These are phyloP conservation scores for Lagopus muta DNA, from an alignment of 2,113 vertebrate species.

Conservation along the genomic window DNA sequence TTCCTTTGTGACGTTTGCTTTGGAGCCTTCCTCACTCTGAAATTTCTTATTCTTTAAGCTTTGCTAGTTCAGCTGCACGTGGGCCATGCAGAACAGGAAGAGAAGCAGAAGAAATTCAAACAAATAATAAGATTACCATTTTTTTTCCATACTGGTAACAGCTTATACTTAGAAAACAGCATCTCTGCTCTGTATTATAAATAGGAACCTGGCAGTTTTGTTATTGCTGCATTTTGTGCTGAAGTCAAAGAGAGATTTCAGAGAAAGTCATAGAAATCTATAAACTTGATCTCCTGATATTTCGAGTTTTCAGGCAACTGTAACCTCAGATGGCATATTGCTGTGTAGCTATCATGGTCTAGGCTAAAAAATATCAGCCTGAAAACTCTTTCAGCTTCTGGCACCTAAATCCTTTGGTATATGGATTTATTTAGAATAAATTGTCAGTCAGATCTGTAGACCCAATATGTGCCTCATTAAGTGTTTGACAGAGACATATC, in stretches of 20 bases:
- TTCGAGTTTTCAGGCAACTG: conserved; percentile 6
- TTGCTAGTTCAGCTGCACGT: background rate
- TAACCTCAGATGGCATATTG: conserved; percentile 30
- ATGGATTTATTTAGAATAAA: conserved; percentile 65
- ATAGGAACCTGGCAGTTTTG: background rate
- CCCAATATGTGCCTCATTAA: conserved; percentile 72
- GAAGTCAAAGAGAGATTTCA: background rate
- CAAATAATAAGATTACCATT: background rate
- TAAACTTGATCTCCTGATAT: conserved; percentile 11
- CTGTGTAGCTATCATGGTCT: conserved; percentile 47
- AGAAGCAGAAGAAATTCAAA: conserved; percentile 17
- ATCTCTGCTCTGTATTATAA: background rate
- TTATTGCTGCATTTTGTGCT: background rate
- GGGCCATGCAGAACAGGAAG: background rate
- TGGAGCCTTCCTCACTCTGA: background rate
- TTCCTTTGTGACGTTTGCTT: rapidly evolving
- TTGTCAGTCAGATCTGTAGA: conserved; percentile 68
- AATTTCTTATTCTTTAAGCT: background rate
- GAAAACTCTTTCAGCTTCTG: conserved; percentile 63
- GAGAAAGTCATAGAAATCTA: background rate
- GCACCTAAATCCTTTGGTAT: conserved; percentile 65
- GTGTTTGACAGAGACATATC: conserved; percentile 52
- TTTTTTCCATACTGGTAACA: background rate
- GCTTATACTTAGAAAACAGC: conserved; percentile 35
- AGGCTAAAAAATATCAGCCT: conserved; percentile 22